These are phyloP conservation scores for Microctonus aethiopoides DNA, from an alignment of 2,888 invertebrate species.

Conservation along the genomic window DNA sequence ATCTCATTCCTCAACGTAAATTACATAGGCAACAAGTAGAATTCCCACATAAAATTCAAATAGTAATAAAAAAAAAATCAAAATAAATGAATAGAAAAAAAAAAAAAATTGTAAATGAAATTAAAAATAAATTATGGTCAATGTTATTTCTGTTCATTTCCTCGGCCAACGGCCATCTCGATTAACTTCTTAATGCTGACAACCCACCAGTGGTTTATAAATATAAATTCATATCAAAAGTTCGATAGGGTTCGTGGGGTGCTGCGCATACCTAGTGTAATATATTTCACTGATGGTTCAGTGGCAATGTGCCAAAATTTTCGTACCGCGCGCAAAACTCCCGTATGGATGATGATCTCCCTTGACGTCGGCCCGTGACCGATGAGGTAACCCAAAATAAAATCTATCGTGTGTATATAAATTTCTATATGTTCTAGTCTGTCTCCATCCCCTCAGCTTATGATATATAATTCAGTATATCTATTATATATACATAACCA, in stretches of 20 bases:
- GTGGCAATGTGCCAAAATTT: constrained; percentile 33
- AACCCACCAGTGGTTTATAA: constrained; percentile 26
- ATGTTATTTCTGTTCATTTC: constrained; percentile 18
- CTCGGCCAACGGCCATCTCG: background rate
- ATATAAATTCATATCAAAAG: constrained; percentile 47
- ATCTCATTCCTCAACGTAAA: background rate
- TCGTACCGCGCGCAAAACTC: constrained; percentile 46
- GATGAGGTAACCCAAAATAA: constrained; percentile 59
- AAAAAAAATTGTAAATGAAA: background rate
- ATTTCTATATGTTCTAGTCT: background rate
- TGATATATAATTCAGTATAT: background rate
- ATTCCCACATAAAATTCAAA: no score
- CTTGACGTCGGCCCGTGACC: constrained; percentile 52
- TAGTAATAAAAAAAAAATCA: background rate
- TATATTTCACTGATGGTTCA: constrained; percentile 32
- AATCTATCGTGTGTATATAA: constrained; percentile 37
- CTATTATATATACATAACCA: no score
- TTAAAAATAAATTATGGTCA: background rate
- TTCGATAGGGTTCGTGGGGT: constrained; percentile 54
- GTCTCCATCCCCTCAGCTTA: background rate
- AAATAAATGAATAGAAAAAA: background rate
- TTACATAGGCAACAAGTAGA: background rate
- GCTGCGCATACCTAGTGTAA: constrained; percentile 46
- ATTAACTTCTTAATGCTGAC: constrained; percentile 9
- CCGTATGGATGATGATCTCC: constrained; percentile 47